These are phyloP conservation scores for Calosoma granatense DNA, from an alignment of 1,140 invertebrate species.

Conservation along the genomic window DNA sequence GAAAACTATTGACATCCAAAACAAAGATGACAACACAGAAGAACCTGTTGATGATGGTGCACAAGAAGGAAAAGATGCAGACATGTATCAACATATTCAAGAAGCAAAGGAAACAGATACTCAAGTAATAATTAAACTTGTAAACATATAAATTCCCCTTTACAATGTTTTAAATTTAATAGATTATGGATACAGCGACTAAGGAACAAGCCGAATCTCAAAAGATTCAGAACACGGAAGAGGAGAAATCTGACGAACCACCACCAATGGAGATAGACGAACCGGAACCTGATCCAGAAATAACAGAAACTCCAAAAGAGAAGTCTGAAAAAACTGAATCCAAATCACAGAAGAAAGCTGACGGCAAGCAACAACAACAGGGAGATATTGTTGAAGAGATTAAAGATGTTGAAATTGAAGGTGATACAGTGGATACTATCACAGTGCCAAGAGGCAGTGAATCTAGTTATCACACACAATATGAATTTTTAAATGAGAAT, in stretches of 20 bases:
- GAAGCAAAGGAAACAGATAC: conserved; percentile 58
- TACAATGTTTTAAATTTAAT: conserved; percentile 17
- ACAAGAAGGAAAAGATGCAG: conserved; percentile 42
- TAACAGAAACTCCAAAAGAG: conserved; percentile 25
- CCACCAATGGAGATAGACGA: conserved; percentile 32
- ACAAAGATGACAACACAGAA: conserved; percentile 32
- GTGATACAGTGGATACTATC: conserved; percentile 57
- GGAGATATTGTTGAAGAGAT: conserved; percentile 28
- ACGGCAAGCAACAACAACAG: conserved; percentile 31
- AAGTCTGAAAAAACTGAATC: conserved; percentile 40
- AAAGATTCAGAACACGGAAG: conserved; percentile 45
- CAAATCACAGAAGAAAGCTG: conserved; percentile 35
- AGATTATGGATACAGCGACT: conserved; percentile 59
- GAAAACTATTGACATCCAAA: conserved; percentile 38
- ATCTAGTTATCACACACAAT: conserved; percentile 43
- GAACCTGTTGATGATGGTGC: conserved; percentile 40
- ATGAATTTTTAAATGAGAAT: conserved; percentile 21
- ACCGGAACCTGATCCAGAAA: conserved; percentile 25
- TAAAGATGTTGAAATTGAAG: conserved; percentile 58
- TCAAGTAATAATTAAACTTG: too few species aligned
- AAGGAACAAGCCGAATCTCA: conserved; percentile 75
- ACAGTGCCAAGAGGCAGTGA: conserved; percentile 57
- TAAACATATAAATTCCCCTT: neutral
- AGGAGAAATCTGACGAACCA: conserved; percentile 40
- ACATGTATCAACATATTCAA: conserved; percentile 79